Evolutionary conservation across 2,113 vertebrate species (phyloP).

Genomic region (Coptodon bakossiorum): DNA sequence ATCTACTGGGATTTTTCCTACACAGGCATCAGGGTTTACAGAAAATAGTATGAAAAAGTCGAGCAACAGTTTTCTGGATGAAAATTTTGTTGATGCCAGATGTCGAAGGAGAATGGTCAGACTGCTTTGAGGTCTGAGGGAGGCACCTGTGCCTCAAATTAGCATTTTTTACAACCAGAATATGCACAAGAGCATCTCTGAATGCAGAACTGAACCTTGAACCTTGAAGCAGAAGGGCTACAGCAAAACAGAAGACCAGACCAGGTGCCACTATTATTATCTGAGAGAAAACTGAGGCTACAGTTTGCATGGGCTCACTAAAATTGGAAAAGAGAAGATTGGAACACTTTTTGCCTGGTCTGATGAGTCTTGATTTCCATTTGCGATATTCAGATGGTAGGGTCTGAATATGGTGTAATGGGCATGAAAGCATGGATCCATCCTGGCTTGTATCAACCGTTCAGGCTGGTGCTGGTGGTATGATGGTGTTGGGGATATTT

Average conservation of each 20-base stretch:
- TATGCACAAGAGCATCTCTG: background rate
- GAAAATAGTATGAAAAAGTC: background rate
- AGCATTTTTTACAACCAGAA: background rate
- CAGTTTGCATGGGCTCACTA: background rate
- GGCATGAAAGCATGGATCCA: background rate
- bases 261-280: background rate
- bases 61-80: background rate
- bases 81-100: background rate
- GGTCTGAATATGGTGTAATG: background rate
- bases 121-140: background rate
- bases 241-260: background rate
- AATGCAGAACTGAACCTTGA: background rate
- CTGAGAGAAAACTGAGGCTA: background rate
- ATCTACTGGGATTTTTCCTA: background rate
- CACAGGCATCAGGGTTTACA: background rate
- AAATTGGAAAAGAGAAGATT: background rate
- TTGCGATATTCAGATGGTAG: background rate
- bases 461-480: background rate
- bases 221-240: background rate
- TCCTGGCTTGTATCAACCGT: background rate
- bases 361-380: background rate
- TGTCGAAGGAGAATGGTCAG: background rate
- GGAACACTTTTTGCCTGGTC: background rate
- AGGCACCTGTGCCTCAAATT: background rate
- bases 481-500: background rate